A percentile compares a stretch with the other conserved stretches of the same genome.
Conservation (phyloP, 2,113 vertebrate species). For the Eptatretus burgeri region DNA sequence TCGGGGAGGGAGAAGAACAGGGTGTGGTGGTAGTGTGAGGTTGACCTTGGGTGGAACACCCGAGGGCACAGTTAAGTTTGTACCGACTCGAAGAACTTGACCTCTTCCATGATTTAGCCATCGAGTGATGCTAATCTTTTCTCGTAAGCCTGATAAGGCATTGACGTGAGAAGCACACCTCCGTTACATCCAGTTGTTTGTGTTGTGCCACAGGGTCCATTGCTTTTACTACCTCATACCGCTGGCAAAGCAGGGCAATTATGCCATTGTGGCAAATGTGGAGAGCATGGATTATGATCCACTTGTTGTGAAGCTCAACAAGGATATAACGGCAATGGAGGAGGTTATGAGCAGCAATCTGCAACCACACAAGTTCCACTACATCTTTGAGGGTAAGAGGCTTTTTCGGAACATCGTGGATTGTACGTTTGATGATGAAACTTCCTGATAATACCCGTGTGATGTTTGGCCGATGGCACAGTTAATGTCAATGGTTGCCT, state of each 20-base stretch:
- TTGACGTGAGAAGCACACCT: too few species aligned
- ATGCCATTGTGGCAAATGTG: constrained; percentile 83
- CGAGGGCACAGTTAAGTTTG: too few species aligned
- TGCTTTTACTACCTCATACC: constrained; percentile 95
- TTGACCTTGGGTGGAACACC: too few species aligned
- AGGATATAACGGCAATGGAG: constrained; percentile 82
- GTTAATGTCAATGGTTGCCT: constrained; percentile 2
- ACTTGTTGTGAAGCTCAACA: constrained; percentile 75
- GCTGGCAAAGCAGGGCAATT: constrained; percentile 74
- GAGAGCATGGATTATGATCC: constrained; percentile 98
- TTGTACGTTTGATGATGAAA: too few species aligned
- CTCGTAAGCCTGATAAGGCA: too few species aligned
- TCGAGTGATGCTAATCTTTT: too few species aligned
- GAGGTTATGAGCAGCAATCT: constrained; percentile 70
- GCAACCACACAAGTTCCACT: constrained; percentile 97
- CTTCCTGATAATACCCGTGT: neutral
- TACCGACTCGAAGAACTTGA: too few species aligned
- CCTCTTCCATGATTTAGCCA: too few species aligned
- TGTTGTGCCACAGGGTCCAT: constrained; percentile 33
- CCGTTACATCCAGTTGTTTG: neutral
- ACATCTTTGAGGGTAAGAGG: constrained; percentile 69
- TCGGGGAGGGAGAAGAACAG: too few species aligned
- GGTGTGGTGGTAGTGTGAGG: too few species aligned
- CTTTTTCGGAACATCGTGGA: too few species aligned
- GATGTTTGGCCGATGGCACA: constrained; percentile 5